A percentile compares a stretch with the other conserved stretches of the same genome.
phyloP scores from a whole-genome alignment of 2,888 invertebrate species.

The Flexamia atlantica region DNA sequence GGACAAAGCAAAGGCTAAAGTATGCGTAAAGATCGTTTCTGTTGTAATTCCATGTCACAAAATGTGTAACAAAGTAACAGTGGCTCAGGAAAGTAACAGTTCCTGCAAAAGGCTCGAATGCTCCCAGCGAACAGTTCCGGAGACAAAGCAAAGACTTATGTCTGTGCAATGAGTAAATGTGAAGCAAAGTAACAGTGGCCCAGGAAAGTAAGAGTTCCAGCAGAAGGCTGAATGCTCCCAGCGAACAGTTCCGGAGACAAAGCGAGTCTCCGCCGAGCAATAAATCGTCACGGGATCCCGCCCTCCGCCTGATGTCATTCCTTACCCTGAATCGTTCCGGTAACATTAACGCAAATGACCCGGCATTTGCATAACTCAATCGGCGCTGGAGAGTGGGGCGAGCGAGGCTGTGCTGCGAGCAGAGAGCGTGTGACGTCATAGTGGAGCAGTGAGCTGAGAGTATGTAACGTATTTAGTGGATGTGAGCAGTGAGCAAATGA shows the following conservation, averaged over 20 bases:
- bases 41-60: too few relatives aligned
- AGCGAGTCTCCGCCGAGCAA: constrained; percentile 48
- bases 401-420: constrained; percentile 12
- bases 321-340: constrained; percentile 54
- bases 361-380: constrained; percentile 54
- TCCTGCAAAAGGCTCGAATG: too few relatives aligned
- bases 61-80: too few relatives aligned
- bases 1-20: constrained; percentile 42
- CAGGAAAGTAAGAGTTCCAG: background rate
- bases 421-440: constrained; percentile 19
- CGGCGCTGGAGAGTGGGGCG: constrained; percentile 40
- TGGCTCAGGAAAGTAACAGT: too few relatives aligned
- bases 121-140: too few relatives aligned
- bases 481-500: background rate
- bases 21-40: too few relatives aligned
- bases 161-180: too few relatives aligned
- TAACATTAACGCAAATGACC: constrained; percentile 58
- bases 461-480: background rate
- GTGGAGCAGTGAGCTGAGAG: background rate
- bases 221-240: background rate
- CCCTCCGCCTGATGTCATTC: constrained; percentile 50
- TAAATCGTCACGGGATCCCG: constrained; percentile 45
- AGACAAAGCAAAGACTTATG: background rate
- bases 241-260: constrained; percentile 38
- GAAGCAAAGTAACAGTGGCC: background rate